Base-by-base conservation (phyloP, 2,888 invertebrate species). In the Hyposoter didymator region DNA sequence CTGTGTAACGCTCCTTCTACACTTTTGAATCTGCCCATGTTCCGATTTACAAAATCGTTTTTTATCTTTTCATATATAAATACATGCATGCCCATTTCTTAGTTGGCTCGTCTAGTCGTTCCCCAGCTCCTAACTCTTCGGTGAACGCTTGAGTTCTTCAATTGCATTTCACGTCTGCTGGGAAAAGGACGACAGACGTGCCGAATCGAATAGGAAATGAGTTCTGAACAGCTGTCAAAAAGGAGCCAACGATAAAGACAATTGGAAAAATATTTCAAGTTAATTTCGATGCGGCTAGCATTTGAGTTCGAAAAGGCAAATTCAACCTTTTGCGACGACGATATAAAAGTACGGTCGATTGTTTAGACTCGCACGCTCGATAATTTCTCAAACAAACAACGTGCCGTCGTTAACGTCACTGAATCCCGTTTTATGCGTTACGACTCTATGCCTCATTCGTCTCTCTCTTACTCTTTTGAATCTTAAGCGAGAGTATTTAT, bases 351-450 rank as follows among this genome's bases (percentile, higher is more conserved):
- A 64, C 17, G 39, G 14, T 22, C 19, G 79, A 72, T 72, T 32
- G 72, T 72, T 70, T 70, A 82, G 28, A 76, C 70, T 59, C 64
- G 73, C 59, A 66, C 64, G 73, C 87, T 85, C 87, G 89, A 90
- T 91, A 89, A 90, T 91, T 90, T 87, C 89, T 88, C 87, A 84
- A 88, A 86, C 87, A 89, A 90, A 90, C 88, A 90, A 90, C 87
- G 87, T 82, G 82, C 84, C 89, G 88, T 90, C 90, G 89, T 91
- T 90, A 91, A 91, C 88, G 91, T 91, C 90, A 88, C 87, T n/a
- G 85, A 78, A 78, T 83, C 89, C 89, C 89, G 90, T 89, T 91
- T 91, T 89, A 90, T 90, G 90, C 89, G 89, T 90, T 90, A 90
- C 88, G 90, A 88, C 88, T 90, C 88, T 88, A 90, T 89, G 87